Base-by-base conservation (phyloP, 1,140 invertebrate genomes). In the Marisa cornuarietis region DNA sequence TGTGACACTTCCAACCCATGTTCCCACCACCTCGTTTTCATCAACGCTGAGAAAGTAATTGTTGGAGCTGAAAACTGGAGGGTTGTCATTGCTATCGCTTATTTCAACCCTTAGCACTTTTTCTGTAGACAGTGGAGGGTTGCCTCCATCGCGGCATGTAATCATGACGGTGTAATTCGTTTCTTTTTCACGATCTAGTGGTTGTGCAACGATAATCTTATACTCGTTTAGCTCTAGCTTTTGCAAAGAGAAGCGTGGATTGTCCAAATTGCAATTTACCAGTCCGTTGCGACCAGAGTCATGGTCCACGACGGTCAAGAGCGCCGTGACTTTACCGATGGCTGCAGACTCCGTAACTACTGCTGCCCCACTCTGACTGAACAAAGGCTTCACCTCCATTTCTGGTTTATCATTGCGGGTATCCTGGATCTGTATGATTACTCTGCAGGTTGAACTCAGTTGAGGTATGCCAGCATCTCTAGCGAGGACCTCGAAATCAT, bases 401-500 rank as follows among this genome's bases (percentile, higher is more conserved):
- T 31, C 58, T 8, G 84, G 84, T 9, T 69, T 71, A 69, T 81
- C 79, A 65, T 85, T 83, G 52, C 80, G 69, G 6, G 79, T 81
- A 68, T 85, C 82, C 58, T 69, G 26, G 10, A 85, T 63, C 20
- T 76, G 63, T 24, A 85, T 71, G 8, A 61, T 22, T 8, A 88
- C 82, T 14, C 79, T 83, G 9, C 83, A 76, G n/a, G 81, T 80
- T 10, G 85, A 83, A 24, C 81, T 82, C 62, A 83, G 74, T 8
- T 83, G 54, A 13, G 84, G 85, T 16, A 51, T 71, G 4, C 87
- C 88, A 51, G 82, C 79, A 75, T 90, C 90, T 54, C 49, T 71
- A 0, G 87, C 89, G 66, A 80, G 79, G 9, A 90, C 83, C 13
- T 85, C 81, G 58, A 90, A 86, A 61, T 80, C 77, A 73, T 88